Evolutionary conservation across 2,797 vertebrate genomes (phyloP).

Genomic region (Tokudaia muenninki): DNA sequence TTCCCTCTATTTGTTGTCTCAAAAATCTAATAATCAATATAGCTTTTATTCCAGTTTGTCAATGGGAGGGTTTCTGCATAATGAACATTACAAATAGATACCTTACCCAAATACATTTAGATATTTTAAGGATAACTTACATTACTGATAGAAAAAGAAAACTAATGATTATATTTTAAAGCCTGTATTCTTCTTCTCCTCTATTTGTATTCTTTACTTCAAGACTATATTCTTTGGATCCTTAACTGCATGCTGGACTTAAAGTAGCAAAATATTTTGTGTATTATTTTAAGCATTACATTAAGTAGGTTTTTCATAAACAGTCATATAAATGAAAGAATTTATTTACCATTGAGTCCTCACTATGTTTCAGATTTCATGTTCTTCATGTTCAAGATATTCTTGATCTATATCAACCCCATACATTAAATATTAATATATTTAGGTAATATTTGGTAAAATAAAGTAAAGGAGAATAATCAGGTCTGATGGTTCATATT

Average conservation of each 20-base stretch:
- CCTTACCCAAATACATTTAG: not conserved
- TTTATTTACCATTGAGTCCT: not conserved
- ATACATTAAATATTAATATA: not conserved
- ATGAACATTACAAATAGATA: not conserved
- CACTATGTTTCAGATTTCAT: not conserved
- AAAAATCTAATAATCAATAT: conserved; percentile 48
- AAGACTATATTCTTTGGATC: conserved; percentile 13
- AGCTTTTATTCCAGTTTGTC: conserved; percentile 5
- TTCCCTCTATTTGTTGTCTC: conserved; percentile 10
- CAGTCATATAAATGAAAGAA: not conserved
- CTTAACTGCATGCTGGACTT: not conserved
- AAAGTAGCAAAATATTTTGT: not conserved
- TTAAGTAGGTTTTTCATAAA: not conserved
- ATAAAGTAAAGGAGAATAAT: not conserved
- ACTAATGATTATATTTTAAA: conserved; percentile 9
- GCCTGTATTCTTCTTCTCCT: not conserved
- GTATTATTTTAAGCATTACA: not conserved
- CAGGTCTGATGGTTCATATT: not conserved
- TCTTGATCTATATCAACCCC: not conserved
- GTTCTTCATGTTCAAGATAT: not conserved
- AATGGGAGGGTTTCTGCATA: conserved; percentile 17
- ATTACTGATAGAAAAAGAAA: conserved; percentile 41
- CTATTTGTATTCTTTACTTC: conserved; percentile 13
- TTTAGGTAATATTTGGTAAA: not conserved
- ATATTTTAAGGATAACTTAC: not conserved